Evolutionary conservation across 2,888 invertebrate genomes (phyloP).

Genomic region (Andricus curvator): DNA sequence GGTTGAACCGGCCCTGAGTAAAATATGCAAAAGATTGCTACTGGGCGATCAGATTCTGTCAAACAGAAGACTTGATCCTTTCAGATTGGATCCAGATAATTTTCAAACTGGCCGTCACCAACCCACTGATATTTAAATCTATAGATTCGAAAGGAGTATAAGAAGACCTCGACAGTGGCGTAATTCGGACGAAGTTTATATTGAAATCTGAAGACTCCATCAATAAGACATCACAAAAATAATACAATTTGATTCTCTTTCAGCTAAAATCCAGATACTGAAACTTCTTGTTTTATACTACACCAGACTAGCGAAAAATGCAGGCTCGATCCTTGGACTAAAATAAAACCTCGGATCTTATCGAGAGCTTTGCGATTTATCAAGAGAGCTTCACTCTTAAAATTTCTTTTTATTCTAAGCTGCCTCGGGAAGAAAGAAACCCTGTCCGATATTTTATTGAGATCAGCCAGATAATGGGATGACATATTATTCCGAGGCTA

Average conservation of each 20-base stretch:
- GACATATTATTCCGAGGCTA: constrained; percentile 31
- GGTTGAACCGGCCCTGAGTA: background rate
- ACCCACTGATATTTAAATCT: background rate
- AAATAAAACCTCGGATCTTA: constrained; percentile 37
- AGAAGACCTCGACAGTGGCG: background rate
- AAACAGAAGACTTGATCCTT: constrained; percentile 1
- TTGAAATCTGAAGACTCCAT: background rate
- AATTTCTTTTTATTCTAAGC: constrained; percentile 28
- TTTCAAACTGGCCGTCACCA: background rate
- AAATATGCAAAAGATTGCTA: constrained; percentile 5
- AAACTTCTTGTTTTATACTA: background rate
- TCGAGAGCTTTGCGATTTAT: constrained; percentile 39
- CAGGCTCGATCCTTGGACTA: background rate
- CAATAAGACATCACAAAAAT: background rate
- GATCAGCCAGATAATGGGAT: constrained; percentile 29
- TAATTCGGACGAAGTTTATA: constrained; percentile 1
- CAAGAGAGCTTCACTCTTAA: constrained; percentile 20
- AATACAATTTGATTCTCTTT: background rate
- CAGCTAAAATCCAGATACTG: background rate
- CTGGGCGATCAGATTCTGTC: constrained; percentile 5
- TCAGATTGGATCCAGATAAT: background rate
- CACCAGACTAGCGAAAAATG: background rate
- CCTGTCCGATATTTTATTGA: constrained; percentile 29
- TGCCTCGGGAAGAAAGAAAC: constrained; percentile 29
- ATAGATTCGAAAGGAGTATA: background rate